These are phyloP conservation scores for Diachrysia chrysitis DNA, from an alignment of 2,888 invertebrate genomes.

Conservation along the genomic window DNA sequence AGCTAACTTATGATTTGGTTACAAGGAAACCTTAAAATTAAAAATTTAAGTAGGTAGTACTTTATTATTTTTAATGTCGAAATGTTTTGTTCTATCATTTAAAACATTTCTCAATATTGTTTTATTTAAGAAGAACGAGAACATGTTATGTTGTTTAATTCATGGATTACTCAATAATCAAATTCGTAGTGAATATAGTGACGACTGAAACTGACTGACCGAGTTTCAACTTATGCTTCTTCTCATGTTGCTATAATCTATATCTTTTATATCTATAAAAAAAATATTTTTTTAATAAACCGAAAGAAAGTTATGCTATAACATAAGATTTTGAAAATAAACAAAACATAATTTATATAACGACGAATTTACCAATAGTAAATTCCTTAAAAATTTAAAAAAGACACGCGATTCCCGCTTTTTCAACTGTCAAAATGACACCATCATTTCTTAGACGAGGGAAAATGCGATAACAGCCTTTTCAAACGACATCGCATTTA, in stretches of 20 bases:
- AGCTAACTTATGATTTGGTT: too few species aligned
- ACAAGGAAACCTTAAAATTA: too few species aligned
- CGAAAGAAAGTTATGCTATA: background rate
- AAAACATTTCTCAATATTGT: background rate
- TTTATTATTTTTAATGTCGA: too few species aligned
- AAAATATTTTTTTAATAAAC: too few species aligned
- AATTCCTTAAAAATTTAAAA: background rate
- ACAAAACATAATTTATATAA: background rate
- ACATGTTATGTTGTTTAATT: background rate
- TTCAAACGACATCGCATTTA: background rate
- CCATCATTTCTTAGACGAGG: background rate
- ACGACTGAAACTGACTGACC: background rate
- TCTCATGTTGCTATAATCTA: too few species aligned
- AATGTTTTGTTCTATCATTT: too few species aligned
- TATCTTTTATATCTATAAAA: too few species aligned
- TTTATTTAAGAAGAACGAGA: background rate
- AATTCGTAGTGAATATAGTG: background rate
- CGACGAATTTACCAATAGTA: too few species aligned
- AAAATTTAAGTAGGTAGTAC: too few species aligned
- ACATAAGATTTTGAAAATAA: too few species aligned
- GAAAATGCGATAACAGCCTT: background rate
- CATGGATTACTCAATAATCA: background rate
- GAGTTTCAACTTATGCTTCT: background rate
- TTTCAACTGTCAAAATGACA: constrained; percentile 5
- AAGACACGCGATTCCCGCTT: background rate